Percentiles rank a stretch among this genome's conserved stretches.
Conservation (phyloP, 2,797 vertebrate genomes). For the Macroramphosus scolopax region DNA sequence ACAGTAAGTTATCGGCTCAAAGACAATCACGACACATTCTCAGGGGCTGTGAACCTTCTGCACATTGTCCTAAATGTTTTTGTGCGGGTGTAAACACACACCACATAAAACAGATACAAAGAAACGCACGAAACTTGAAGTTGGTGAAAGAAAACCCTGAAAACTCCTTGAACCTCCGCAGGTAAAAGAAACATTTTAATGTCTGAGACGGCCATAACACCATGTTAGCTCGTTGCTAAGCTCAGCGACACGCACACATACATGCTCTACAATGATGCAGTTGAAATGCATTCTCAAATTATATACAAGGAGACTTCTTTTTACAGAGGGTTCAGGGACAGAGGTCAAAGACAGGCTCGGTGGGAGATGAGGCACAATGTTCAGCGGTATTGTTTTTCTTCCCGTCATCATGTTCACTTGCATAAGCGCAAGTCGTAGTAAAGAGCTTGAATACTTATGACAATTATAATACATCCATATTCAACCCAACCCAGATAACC, state of each 20-base stretch:
- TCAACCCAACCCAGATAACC: background rate
- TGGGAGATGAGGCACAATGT: slow-evolving; percentile 78
- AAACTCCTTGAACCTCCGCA: slow-evolving; percentile 6
- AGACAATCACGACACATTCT: slow-evolving; percentile 1
- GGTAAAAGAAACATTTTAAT: slow-evolving; percentile 30
- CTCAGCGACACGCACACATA: slow-evolving; percentile 45
- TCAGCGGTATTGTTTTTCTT: slow-evolving; percentile 43
- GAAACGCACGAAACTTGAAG: background rate
- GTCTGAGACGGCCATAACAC: slow-evolving; percentile 22
- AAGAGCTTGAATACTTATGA: slow-evolving; percentile 48
- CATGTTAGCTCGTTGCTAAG: slow-evolving; percentile 38
- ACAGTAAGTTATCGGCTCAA: slow-evolving; percentile 1
- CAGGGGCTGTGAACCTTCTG: background rate
- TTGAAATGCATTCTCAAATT: slow-evolving; percentile 47
- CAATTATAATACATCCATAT: slow-evolving; percentile 49
- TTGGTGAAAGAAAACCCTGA: background rate
- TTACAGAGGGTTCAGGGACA: slow-evolving; percentile 54
- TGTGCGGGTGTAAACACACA: background rate
- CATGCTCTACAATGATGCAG: slow-evolving; percentile 48
- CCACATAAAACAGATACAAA: background rate
- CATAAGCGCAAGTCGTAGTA: slow-evolving; percentile 41
- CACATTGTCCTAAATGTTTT: background rate
- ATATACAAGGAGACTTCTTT: slow-evolving; percentile 59
- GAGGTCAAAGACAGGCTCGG: slow-evolving; percentile 67
- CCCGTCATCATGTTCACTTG: slow-evolving; percentile 30